phyloP scores from a whole-genome alignment of 2,797 vertebrate species.

The Scomberomorus guttatus region DNA sequence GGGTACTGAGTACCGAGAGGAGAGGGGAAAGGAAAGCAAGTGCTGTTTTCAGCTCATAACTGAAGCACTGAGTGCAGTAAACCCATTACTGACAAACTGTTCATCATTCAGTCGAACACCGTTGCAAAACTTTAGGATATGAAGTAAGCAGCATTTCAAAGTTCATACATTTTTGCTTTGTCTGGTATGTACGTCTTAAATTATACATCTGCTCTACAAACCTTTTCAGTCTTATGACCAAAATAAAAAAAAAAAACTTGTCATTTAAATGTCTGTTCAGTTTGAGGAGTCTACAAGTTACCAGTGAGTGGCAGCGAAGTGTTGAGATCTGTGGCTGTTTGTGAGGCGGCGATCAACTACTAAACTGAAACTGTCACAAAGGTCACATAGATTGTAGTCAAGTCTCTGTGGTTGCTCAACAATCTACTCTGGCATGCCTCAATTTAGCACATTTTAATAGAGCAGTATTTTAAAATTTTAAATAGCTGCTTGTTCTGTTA shows the following conservation, averaged over 20 bases:
- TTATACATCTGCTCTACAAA: not conserved
- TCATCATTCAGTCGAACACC: not conserved
- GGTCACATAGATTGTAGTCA: too few species aligned
- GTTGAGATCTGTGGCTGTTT: not conserved
- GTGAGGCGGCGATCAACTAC: not conserved
- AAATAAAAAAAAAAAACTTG: not conserved
- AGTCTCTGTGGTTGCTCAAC: too few species aligned
- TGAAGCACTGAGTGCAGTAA: not conserved
- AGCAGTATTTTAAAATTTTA: too few species aligned
- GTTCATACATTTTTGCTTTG: not conserved
- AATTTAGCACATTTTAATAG: too few species aligned
- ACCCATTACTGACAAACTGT: not conserved
- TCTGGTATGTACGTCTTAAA: not conserved
- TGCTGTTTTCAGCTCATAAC: too few species aligned
- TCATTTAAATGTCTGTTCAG: not conserved
- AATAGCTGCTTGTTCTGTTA: not conserved
- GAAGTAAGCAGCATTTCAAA: not conserved
- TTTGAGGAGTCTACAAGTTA: not conserved
- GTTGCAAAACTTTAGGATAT: not conserved
- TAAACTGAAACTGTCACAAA: too few species aligned
- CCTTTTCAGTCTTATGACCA: not conserved
- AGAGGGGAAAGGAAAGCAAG: slow-evolving; percentile 17
- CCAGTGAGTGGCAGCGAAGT: not conserved
- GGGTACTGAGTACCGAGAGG: slow-evolving; percentile 14
- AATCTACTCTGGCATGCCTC: too few species aligned